Evolutionary conservation across 2,113 vertebrate species (phyloP).

Genomic region (Mola mola): DNA sequence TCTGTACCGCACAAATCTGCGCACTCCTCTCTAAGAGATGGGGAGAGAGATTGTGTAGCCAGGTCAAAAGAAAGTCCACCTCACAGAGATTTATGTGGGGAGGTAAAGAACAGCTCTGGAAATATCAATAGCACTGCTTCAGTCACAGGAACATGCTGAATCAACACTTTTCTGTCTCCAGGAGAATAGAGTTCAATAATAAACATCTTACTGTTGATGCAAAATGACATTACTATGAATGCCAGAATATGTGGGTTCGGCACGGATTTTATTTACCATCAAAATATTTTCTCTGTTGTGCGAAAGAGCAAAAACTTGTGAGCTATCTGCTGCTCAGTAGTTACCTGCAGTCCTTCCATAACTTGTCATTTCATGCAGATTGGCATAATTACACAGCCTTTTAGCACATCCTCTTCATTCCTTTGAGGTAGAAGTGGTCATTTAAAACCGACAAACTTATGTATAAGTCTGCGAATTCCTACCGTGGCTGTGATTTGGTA

Average conservation of each 20-base stretch:
- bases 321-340: slow-evolving; percentile 6
- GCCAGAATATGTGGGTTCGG: slow-evolving; percentile 11
- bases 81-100: slow-evolving; percentile 49
- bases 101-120: slow-evolving; percentile 52
- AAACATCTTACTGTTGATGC: slow-evolving; percentile 54
- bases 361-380: slow-evolving; percentile 22
- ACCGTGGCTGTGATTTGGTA: slow-evolving; percentile 50
- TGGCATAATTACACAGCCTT: slow-evolving; percentile 39
- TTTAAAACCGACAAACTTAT: slow-evolving; percentile 62
- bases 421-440: slow-evolving; percentile 47
- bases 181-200: slow-evolving; percentile 68
- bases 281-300: slow-evolving; percentile 23
- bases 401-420: slow-evolving; percentile 11
- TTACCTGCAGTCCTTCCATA: slow-evolving; percentile 14
- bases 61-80: slow-evolving; percentile 41
- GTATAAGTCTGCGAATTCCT: slow-evolving; percentile 44
- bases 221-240: slow-evolving; percentile 51
- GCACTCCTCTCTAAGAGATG: background rate
- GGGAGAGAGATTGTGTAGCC: slow-evolving; percentile 37
- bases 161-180: slow-evolving; percentile 59
- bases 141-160: slow-evolving; percentile 63
- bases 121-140: slow-evolving; percentile 70
- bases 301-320: slow-evolving; percentile 11
- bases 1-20: no score
- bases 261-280: slow-evolving; percentile 25